phyloP scores from a whole-genome alignment of 2,888 invertebrate species.

The Eupithecia tripunctaria region DNA sequence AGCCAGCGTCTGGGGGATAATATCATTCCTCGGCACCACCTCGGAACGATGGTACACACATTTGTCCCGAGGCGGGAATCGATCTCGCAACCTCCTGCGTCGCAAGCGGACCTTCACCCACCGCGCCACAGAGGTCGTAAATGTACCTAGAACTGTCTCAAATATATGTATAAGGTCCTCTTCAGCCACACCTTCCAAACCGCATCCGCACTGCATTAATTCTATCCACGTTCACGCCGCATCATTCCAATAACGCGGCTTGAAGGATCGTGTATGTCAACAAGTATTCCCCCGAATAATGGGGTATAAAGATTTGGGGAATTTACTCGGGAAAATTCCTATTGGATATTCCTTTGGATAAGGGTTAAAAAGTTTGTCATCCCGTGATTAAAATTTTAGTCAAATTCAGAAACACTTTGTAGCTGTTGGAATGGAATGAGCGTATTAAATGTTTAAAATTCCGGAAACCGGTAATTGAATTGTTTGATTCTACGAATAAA shows the following conservation, averaged over 20 bases:
- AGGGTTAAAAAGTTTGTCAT: slow-evolving; percentile 6
- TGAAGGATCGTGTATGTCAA: slow-evolving; percentile 1
- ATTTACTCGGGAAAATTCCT: slow-evolving; percentile 18
- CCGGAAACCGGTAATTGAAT: background rate
- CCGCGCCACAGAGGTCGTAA: too few relatives aligned
- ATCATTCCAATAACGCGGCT: background rate
- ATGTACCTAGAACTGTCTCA: too few relatives aligned
- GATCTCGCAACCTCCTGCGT: too few relatives aligned
- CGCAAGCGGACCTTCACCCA: too few relatives aligned
- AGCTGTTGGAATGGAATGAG: background rate
- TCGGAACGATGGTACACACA: too few relatives aligned
- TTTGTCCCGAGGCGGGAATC: too few relatives aligned
- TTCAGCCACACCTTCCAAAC: background rate
- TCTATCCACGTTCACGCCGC: background rate
- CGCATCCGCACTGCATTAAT: background rate
- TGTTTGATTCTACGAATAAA: background rate
- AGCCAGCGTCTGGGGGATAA: too few relatives aligned
- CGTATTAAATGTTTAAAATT: background rate
- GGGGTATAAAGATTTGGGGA: slow-evolving; percentile 25
- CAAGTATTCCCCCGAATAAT: slow-evolving; percentile 20
- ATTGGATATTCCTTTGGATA: slow-evolving; percentile 10
- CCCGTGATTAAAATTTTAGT: slow-evolving; percentile 2
- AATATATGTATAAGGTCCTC: too few relatives aligned
- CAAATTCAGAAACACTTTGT: slow-evolving; percentile 2
- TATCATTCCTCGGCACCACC: too few relatives aligned